These are phyloP conservation scores for Lepilemur ruficaudatus DNA, from an alignment of 2,797 vertebrate genomes.

Conservation along the genomic window DNA sequence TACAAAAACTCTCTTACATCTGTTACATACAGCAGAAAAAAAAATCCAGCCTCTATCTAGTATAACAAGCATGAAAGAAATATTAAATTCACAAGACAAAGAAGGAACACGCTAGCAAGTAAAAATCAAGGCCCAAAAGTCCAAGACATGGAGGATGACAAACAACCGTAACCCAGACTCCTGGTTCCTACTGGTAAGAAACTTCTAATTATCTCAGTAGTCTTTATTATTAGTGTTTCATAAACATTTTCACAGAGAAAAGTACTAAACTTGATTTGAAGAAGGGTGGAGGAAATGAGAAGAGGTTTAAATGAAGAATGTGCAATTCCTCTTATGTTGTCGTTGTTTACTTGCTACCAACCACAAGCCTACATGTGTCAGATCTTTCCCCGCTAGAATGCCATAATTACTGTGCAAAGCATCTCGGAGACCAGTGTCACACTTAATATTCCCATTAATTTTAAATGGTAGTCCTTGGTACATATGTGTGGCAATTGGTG, in stretches of 20 bases:
- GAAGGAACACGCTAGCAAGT: not conserved
- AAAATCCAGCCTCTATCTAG: not conserved
- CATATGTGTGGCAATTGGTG: slow-evolving; percentile 88
- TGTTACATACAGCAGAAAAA: not conserved
- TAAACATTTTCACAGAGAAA: not conserved
- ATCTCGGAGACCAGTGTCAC: slow-evolving; percentile 83
- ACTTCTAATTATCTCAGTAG: not conserved
- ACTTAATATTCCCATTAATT: slow-evolving; percentile 89
- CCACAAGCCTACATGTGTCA: slow-evolving; percentile 53
- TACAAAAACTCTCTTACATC: not conserved
- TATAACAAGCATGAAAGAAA: not conserved
- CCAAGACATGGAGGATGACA: not conserved
- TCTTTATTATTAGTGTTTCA: not conserved
- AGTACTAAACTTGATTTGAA: not conserved
- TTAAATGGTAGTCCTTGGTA: slow-evolving; percentile 86
- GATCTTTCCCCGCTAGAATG: slow-evolving; percentile 58
- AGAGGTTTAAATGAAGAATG: not conserved
- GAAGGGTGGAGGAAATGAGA: not conserved
- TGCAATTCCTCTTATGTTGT: not conserved
- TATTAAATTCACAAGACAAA: not conserved
- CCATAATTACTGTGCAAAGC: slow-evolving; percentile 79
- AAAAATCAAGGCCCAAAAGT: not conserved
- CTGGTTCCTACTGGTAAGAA: not conserved
- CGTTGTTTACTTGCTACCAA: slow-evolving; percentile 60
- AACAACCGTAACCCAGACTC: not conserved